Evolutionary conservation across 2,888 invertebrate genomes (phyloP).

Genomic region (Prosapia bicincta): DNA sequence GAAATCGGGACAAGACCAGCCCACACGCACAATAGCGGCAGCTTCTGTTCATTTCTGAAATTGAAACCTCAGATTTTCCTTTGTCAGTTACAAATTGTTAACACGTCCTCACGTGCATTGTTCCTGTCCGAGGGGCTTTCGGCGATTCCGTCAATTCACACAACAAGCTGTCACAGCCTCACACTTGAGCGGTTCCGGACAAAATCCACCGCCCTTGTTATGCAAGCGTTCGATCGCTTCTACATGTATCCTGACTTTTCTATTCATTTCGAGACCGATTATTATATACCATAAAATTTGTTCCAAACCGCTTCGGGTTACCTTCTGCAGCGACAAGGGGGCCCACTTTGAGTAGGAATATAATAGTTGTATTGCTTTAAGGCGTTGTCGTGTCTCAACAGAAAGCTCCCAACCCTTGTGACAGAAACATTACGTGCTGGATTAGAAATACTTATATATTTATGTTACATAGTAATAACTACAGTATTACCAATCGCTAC

Average conservation of each 20-base stretch:
- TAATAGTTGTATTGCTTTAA: neutral
- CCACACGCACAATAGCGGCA: neutral
- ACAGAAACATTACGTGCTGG: too few species aligned
- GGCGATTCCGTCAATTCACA: neutral
- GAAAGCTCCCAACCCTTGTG: neutral
- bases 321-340: neutral
- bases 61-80: neutral
- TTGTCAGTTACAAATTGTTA: neutral
- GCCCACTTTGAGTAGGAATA: neutral
- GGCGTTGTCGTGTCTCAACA: neutral
- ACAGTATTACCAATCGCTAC: too few species aligned
- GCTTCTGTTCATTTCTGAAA: neutral
- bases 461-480: too few species aligned
- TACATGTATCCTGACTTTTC: neutral
- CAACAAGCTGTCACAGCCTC: neutral
- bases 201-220: neutral
- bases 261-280: neutral
- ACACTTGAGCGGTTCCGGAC: neutral
- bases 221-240: neutral
- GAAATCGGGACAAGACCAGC: too few species aligned
- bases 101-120: neutral
- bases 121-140: neutral
- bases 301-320: neutral
- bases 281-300: neutral
- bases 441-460: too few species aligned